Evolutionary conservation across 37 sponge, comb jelly and placozoan genomes (phyloP).

Genomic region (Haliclona indistincta): DNA sequence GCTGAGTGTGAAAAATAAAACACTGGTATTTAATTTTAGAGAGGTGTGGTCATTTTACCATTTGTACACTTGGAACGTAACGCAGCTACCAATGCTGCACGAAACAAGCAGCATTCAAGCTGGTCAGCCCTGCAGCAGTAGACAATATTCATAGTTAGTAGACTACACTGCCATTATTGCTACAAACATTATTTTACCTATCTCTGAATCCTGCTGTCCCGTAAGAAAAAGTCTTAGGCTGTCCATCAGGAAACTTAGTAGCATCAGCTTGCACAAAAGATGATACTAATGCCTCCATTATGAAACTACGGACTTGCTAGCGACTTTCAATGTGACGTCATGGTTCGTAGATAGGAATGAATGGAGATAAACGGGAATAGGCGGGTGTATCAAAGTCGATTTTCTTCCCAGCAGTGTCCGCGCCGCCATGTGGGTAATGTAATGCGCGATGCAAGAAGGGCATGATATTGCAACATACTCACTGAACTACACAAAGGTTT

Average conservation of each 20-base stretch:
- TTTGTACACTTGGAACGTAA: constrained; percentile 65
- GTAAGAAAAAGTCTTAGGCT: constrained; percentile 61
- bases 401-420: too few species aligned
- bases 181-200: constrained; percentile 35
- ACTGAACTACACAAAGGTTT: too few species aligned
- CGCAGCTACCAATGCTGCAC: constrained; percentile 87
- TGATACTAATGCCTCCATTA: constrained; percentile 12
- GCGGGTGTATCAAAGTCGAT: too few species aligned
- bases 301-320: too few species aligned
- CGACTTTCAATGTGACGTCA: too few species aligned
- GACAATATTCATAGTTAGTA: background rate
- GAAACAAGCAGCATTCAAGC: constrained; percentile 76
- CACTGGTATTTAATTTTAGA: background rate
- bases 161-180: background rate
- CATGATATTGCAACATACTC: too few species aligned
- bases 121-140: constrained; percentile 54
- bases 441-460: too few species aligned
- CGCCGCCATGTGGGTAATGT: too few species aligned
- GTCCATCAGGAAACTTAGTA: constrained; percentile 15
- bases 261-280: constrained; percentile 26
- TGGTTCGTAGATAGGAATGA: too few species aligned
- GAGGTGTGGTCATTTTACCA: constrained; percentile 24
- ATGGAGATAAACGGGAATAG: too few species aligned
- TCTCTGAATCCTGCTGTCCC: constrained; percentile 97
- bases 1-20: constrained; percentile 37